Evolutionary conservation across 2,113 vertebrate genomes (phyloP).

Genomic region (Taurulus bubalis): DNA sequence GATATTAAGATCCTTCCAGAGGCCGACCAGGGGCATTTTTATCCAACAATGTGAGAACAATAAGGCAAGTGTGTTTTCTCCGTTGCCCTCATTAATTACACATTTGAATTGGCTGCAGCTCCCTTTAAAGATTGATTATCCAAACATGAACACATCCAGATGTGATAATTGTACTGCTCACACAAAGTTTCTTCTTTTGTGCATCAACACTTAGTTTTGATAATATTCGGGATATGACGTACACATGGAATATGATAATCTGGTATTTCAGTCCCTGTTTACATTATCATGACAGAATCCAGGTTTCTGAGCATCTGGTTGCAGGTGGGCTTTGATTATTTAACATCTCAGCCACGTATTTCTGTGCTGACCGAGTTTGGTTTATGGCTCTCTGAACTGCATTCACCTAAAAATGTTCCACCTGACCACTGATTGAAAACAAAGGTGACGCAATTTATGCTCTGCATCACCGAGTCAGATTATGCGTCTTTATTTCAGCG

Average conservation of each 20-base stretch:
- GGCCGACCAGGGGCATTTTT: background rate
- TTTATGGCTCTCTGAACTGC: background rate
- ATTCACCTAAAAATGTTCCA: background rate
- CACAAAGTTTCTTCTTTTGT: background rate
- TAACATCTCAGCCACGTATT: background rate
- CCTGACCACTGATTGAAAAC: background rate
- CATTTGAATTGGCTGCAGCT: background rate
- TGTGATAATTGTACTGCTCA: background rate
- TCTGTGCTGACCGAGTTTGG: background rate
- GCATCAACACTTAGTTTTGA: background rate
- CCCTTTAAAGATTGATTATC: background rate
- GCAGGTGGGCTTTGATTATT: background rate
- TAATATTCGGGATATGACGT: background rate
- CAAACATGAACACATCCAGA: constrained; percentile 10
- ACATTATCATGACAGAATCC: background rate
- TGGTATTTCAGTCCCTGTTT: background rate
- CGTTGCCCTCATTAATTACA: background rate
- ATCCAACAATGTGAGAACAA: background rate
- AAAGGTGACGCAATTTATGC: background rate
- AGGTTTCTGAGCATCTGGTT: background rate
- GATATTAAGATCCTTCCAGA: background rate
- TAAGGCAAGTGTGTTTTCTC: background rate
- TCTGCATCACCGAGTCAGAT: background rate
- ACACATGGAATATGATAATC: background rate
- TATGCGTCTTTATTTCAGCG: background rate